Conservation (phyloP, 2,888 invertebrate species). For the Hetaerina titia region DNA sequence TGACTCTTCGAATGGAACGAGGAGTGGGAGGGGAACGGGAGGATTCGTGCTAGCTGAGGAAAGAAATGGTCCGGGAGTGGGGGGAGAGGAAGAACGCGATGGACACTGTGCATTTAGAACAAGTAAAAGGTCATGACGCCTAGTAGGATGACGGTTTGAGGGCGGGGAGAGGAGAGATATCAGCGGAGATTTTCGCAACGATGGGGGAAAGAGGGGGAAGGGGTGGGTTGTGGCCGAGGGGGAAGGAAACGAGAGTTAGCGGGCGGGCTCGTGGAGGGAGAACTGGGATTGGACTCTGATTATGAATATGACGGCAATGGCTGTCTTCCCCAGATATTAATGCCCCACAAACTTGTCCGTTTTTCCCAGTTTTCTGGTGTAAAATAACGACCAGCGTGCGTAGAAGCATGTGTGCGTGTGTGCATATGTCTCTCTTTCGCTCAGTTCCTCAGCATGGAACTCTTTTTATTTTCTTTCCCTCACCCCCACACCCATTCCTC, state of each 20-base stretch:
- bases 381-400: conserved; percentile 28
- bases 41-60: neutral
- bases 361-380: conserved; percentile 34
- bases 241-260: too few species aligned
- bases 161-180: neutral
- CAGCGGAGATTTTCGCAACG: conserved; percentile 27
- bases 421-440: neutral
- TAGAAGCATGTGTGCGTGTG: neutral
- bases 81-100: neutral
- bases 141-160: neutral
- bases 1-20: too few species aligned
- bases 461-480: neutral
- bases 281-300: neutral
- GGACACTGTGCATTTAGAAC: conserved; percentile 21
- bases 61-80: neutral
- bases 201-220: neutral
- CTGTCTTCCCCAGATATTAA: conserved; percentile 37
- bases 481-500: neutral
- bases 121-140: conserved; percentile 16
- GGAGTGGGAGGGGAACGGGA: neutral
- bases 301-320: conserved; percentile 51
- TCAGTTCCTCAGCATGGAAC: neutral
- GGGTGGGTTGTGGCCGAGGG: neutral
- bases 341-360: conserved; percentile 57
- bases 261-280: neutral